Percentiles rank a stretch among this genome's conserved stretches.
Evolutionary conservation across 2,113 vertebrate species (phyloP).

Genomic region (Coryphaenoides rupestris): DNA sequence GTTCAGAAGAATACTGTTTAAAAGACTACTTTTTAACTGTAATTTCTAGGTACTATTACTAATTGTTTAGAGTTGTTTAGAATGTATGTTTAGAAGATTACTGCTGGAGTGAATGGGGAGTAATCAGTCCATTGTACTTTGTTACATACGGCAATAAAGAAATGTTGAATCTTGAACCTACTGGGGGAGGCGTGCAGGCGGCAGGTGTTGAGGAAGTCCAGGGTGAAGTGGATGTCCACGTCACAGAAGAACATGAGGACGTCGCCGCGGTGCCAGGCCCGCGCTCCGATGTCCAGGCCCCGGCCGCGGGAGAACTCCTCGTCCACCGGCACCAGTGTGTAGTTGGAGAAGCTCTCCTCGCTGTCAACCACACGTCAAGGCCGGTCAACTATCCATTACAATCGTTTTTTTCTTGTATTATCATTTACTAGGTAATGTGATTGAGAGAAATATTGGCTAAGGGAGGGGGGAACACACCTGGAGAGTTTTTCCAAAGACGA

Average conservation of each 20-base stretch:
- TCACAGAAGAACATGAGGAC: slow-evolving; percentile 98
- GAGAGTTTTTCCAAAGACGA: slow-evolving; percentile 82
- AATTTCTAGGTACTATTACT: too few species aligned
- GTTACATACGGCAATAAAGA: too few species aligned
- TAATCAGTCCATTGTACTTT: too few species aligned
- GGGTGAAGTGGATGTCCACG: slow-evolving; percentile 94
- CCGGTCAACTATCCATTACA: background rate
- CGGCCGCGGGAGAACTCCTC: slow-evolving; percentile 96
- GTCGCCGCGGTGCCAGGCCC: slow-evolving; percentile 89
- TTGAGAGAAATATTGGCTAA: too few species aligned
- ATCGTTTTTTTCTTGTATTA: background rate
- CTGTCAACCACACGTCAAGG: slow-evolving; percentile 55
- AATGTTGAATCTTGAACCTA: too few species aligned
- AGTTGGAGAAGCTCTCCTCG: slow-evolving; percentile 90
- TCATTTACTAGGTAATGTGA: background rate
- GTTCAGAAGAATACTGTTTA: too few species aligned
- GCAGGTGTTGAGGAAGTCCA: slow-evolving; percentile 91
- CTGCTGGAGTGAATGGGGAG: too few species aligned
- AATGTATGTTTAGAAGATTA: too few species aligned
- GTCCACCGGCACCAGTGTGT: slow-evolving; percentile 89
- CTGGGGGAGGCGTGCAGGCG: slow-evolving; percentile 88
- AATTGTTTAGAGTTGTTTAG: too few species aligned
- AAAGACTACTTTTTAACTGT: too few species aligned
- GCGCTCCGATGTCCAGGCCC: slow-evolving; percentile 91
- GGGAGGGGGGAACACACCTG: slow-evolving; percentile 73